A percentile compares a stretch with the other conserved stretches of the same genome.
These are phyloP conservation scores for Tor tambroides DNA, from an alignment of 2,113 vertebrate genomes.

Conservation along the genomic window DNA sequence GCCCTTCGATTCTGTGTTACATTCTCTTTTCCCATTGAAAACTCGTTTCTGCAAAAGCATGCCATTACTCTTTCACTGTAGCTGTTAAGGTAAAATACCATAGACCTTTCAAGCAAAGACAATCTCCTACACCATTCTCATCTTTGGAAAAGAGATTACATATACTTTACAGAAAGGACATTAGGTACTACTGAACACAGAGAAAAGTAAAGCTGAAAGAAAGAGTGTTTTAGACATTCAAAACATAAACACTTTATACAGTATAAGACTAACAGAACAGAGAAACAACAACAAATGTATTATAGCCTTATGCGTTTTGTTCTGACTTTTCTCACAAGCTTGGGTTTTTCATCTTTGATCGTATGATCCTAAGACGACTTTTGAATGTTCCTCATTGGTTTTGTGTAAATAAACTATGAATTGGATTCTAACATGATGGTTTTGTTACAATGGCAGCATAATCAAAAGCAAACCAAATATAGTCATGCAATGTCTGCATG, in stretches of 20 bases:
- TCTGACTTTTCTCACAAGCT: background rate
- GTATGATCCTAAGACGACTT: background rate
- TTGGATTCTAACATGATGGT: background rate
- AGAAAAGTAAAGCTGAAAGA: background rate
- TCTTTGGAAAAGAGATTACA: background rate
- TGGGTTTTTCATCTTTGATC: background rate
- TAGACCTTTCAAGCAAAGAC: background rate
- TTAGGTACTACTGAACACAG: background rate
- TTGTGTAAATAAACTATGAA: background rate
- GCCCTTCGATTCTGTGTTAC: background rate
- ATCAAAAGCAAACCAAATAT: background rate
- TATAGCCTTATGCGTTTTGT: background rate
- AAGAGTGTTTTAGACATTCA: background rate
- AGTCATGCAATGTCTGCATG: background rate
- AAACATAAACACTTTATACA: background rate
- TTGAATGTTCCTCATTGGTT: background rate
- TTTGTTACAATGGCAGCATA: background rate
- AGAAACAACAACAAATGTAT: background rate
- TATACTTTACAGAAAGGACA: background rate
- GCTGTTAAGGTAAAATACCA: background rate
- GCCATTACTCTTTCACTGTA: background rate
- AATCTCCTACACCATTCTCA: background rate
- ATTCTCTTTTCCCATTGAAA: background rate
- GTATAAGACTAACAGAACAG: background rate
- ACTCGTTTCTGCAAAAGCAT: conserved; percentile 11